Percentiles rank a stretch among this genome's conserved stretches.
These are phyloP conservation scores for Eupithecia inturbata DNA, from an alignment of 2,888 invertebrate genomes.

Conservation along the genomic window DNA sequence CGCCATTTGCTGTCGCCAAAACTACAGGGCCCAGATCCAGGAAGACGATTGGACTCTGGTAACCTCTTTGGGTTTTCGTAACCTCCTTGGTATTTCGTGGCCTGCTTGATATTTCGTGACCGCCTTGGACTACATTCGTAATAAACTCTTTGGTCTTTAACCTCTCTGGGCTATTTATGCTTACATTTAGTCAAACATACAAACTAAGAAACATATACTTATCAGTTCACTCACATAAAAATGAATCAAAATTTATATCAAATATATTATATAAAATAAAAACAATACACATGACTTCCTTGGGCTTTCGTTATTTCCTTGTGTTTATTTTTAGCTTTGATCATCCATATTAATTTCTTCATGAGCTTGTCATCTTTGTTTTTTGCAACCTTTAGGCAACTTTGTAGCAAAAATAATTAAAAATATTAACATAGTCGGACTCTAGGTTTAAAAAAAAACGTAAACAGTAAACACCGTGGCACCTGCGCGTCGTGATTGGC, in stretches of 20 bases:
- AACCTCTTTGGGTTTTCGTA: not conserved
- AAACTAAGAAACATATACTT: too few relatives aligned
- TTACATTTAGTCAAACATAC: too few relatives aligned
- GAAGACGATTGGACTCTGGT: too few relatives aligned
- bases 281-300: not conserved
- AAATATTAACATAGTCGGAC: slow-evolving; percentile 16
- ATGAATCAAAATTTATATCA: too few relatives aligned
- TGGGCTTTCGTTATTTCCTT: not conserved
- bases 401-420: not conserved
- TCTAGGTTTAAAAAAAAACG: slow-evolving; percentile 55
- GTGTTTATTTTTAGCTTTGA: not conserved
- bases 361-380: not conserved
- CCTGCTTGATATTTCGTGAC: too few relatives aligned
- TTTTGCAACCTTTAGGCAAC: not conserved
- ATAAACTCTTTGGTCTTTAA: too few relatives aligned
- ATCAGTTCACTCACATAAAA: too few relatives aligned
- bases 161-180: too few relatives aligned
- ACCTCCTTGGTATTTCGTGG: not conserved
- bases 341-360: not conserved
- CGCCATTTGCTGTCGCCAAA: too few relatives aligned
- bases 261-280: too few relatives aligned
- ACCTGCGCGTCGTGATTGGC: slow-evolving; percentile 81
- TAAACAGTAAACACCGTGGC: slow-evolving; percentile 77
- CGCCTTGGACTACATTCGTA: too few relatives aligned
- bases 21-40: too few relatives aligned